Base-by-base conservation (phyloP, 2,888 invertebrate genomes). In the Parascotia fuliginaria region DNA sequence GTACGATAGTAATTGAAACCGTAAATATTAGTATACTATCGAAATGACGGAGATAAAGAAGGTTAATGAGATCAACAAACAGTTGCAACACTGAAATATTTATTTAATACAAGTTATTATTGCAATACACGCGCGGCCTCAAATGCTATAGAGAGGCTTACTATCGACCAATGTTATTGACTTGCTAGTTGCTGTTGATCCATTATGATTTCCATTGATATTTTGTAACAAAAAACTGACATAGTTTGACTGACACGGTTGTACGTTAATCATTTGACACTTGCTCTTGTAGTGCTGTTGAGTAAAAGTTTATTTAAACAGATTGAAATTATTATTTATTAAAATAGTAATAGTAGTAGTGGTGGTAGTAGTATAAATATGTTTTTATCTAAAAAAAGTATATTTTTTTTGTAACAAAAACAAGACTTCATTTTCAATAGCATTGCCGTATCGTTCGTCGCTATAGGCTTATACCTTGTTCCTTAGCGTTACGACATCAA, bases 401-500 rank as follows among this genome's bases (percentile, higher is more conserved):
- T n/a, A n/a, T n/a, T n/a, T n/a, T n/a, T n/a, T n/a, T n/a, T n/a
- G n/a, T n/a, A n/a, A n/a, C n/a, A n/a, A n/a, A n/a, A n/a, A n/a
- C n/a, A n/a, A n/a, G n/a, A n/a, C n/a, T n/a, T n/a, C n/a, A n/a
- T n/a, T n/a, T n/a, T 19, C 19, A 3, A 3, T 19, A 5, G 19
- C 5, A 24, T 24, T 6, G 6, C 7, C 7, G 24, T 2, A n/a
- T 40, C 15, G 40, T 29, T 3, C 0, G 27, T 40, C 50, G 36
- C 47, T 36, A n/a, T 13, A 11, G 28, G 34, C 13, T 46, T 39
- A 29, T 46, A 13, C 19, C 36, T 52, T 55, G 42, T 40, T 32
- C 24, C 51, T 15, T 42, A 44, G 33, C 41, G 47, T 65, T 68
- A 58, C 61, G 55, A 60, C 61, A 66, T 62, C 55, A 62, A 66